phyloP scores from a whole-genome alignment of 2,113 vertebrate species.

The Spea multiplicata region DNA sequence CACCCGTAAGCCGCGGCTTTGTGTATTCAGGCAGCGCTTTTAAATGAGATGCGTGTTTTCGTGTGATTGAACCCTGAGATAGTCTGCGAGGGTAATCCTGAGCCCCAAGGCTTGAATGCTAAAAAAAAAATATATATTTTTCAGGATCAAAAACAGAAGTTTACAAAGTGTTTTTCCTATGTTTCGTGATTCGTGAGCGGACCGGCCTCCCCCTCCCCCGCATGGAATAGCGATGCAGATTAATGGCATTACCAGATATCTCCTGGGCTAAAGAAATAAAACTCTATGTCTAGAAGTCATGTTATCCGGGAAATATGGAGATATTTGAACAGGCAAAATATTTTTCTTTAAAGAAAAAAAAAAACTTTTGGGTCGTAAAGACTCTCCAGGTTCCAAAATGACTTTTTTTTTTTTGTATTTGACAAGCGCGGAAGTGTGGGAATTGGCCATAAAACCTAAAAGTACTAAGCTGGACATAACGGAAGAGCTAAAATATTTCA shows the following conservation, averaged over 20 bases:
- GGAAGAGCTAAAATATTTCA: too few relatives aligned
- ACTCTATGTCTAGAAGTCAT: too few relatives aligned
- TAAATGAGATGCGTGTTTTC: not conserved
- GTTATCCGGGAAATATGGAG: not conserved
- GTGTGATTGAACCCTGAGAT: not conserved
- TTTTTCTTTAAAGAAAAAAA: not conserved
- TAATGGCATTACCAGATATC: too few relatives aligned
- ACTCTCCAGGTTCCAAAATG: not conserved
- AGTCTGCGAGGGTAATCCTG: constrained; percentile 1
- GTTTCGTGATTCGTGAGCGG: too few relatives aligned
- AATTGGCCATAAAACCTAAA: not conserved
- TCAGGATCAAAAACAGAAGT: too few relatives aligned
- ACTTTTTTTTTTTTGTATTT: too few relatives aligned
- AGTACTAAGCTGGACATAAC: too few relatives aligned
- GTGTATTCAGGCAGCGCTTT: not conserved
- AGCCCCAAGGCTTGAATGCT: not conserved
- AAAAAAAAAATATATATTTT: not conserved
- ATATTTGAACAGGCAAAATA: not conserved
- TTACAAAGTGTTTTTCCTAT: too few relatives aligned
- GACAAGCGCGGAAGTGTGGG: not conserved
- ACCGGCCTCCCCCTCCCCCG: too few relatives aligned
- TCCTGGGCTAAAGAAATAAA: too few relatives aligned
- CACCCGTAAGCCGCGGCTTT: not conserved
- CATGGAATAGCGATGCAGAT: too few relatives aligned
- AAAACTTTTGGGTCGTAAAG: not conserved